Evolutionary conservation across 2,888 invertebrate genomes (phyloP).

Genomic region (Drosophila buzzatii): DNA sequence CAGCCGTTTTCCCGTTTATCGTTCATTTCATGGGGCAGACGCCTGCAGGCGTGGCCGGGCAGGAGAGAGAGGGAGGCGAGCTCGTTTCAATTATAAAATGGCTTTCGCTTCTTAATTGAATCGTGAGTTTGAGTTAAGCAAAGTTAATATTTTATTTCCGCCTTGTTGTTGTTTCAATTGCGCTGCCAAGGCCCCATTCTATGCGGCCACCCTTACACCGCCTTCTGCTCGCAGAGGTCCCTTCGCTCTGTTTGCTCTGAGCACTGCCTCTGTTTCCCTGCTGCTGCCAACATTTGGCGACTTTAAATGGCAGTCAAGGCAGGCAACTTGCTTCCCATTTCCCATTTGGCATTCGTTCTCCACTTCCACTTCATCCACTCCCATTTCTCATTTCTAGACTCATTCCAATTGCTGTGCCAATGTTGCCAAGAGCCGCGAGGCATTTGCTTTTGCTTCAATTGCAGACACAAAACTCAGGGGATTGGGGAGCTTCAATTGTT

Average conservation of each 20-base stretch:
- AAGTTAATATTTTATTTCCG: conserved; percentile 78
- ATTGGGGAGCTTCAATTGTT: conserved; percentile 11
- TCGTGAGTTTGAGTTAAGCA: conserved; percentile 65
- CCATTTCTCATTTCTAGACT: conserved; percentile 51
- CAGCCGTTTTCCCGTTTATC: conserved; percentile 24
- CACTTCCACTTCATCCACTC: not conserved
- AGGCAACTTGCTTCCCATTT: conserved; percentile 10
- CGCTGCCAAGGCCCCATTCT: conserved; percentile 15
- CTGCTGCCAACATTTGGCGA: conserved; percentile 15
- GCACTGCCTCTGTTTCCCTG: conserved; percentile 28
- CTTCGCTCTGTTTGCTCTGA: conserved; percentile 52
- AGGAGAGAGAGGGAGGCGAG: conserved; percentile 29
- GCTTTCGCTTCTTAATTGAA: conserved; percentile 82
- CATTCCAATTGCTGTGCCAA: conserved; percentile 42
- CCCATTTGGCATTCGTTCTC: conserved; percentile 12
- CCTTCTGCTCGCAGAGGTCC: conserved; percentile 13
- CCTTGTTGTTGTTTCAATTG: conserved; percentile 62
- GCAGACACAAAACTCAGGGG: conserved; percentile 35
- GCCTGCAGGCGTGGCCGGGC: conserved; percentile 22
- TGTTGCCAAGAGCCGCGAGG: conserved; percentile 60
- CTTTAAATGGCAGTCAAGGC: conserved; percentile 51
- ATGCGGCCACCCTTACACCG: not conserved
- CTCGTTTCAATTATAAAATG: conserved; percentile 82
- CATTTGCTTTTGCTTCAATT: conserved; percentile 64
- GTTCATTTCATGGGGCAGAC: conserved; percentile 8